Base-by-base conservation (phyloP, 2,797 vertebrate species). In the Macroramphosus scolopax region DNA sequence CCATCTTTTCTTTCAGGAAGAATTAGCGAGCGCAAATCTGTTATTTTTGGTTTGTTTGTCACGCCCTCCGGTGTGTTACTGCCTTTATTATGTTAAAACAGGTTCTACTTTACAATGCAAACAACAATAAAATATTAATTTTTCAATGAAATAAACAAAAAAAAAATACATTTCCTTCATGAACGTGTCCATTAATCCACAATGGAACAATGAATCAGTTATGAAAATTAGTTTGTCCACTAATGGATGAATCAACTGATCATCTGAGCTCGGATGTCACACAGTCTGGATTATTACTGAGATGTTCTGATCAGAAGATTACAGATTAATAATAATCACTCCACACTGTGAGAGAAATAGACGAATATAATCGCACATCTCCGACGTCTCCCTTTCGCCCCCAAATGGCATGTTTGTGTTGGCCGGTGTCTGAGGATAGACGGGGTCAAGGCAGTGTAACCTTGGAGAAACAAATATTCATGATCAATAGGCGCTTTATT, bases 391-490 rank as follows among this genome's bases (percentile, higher is more conserved):
- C 77, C 76, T 62, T 82, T 85, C 76, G 79, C 59, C 77, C n/a
- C 78, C 65, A 26, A 58, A 60, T 78, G 78, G 59, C 85, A 67
- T 82, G 84, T 87, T 86, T 86, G 82, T 72, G 75, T 78, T 75
- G 65, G 75, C 56, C 25, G 41, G 47, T 45, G 71, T 83, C 82
- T 81, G 57, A 68, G 75, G 73, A 87, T 80, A 85, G 84, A 91
- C 75, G 65, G 73, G 88, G 87, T 89, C 88, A 86, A 75, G 63
- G 84, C 68, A 49, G 76, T 60, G 74, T 79, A 82, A 89, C 88
- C 90, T 91, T 88, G 84, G 81, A 74, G 81, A 83, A 87, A 81
- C 87, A 88, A 90, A 89, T 90, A 90, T 90, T 89, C 87, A 87
- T 84, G 87, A 91, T 91, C 90, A 88, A 91, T 90, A 89, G 82